phyloP scores from a whole-genome alignment of 2,888 invertebrate genomes.

The Oxytorus armatus region DNA sequence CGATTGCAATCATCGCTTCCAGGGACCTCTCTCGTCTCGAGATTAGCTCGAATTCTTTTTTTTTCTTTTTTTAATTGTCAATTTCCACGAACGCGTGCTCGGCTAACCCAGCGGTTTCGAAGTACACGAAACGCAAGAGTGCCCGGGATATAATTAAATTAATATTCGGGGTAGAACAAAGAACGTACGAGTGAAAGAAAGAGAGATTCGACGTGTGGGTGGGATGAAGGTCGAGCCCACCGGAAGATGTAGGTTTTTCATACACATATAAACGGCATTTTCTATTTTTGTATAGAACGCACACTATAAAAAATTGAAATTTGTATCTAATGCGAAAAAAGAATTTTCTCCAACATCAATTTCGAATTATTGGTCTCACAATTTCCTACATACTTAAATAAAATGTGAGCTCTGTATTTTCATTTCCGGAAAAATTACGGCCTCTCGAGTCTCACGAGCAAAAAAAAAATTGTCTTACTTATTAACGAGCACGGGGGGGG shows the following conservation, averaged over 20 bases:
- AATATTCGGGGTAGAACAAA: conserved; percentile 58
- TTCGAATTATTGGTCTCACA: neutral
- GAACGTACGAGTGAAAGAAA: conserved; percentile 10
- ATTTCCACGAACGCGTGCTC: conserved; percentile 53
- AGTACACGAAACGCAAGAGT: conserved; percentile 3
- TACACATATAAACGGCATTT: too few relatives aligned
- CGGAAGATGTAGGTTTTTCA: too few relatives aligned
- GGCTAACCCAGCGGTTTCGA: conserved; percentile 1
- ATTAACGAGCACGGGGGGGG: conserved; percentile 15
- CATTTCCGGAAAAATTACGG: neutral
- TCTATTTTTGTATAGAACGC: too few relatives aligned
- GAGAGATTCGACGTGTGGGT: conserved; percentile 28
- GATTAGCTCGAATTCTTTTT: conserved; percentile 35
- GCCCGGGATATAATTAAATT: conserved; percentile 54
- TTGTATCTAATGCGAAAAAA: neutral
- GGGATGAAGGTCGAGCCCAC: conserved; percentile 6
- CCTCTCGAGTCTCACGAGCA: neutral
- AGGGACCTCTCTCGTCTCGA: neutral
- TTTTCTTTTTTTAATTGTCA: conserved; percentile 17
- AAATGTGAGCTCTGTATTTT: neutral
- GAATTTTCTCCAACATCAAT: neutral
- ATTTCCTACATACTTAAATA: neutral
- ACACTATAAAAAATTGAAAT: too few relatives aligned
- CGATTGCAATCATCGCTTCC: conserved; percentile 42
- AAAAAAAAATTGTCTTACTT: conserved; percentile 34